These are phyloP conservation scores for Hypomecis punctinalis DNA, from an alignment of 2,888 invertebrate genomes.

Conservation along the genomic window DNA sequence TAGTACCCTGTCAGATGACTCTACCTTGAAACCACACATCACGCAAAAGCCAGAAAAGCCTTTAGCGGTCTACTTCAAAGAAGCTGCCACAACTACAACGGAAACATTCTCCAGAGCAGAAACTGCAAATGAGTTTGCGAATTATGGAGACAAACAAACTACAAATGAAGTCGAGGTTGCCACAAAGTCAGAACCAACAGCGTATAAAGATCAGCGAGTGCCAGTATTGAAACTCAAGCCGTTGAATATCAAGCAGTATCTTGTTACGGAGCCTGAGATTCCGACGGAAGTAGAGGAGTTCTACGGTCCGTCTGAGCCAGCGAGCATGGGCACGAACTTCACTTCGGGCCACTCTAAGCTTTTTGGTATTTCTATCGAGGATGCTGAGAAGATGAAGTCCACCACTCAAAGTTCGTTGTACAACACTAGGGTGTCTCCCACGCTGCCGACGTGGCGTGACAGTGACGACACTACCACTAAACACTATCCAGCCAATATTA, in stretches of 20 bases:
- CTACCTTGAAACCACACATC: conserved; percentile 76
- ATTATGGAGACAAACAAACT: conserved; percentile 59
- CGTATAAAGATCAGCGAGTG: conserved; percentile 46
- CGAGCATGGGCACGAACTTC: conserved; percentile 65
- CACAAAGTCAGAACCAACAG: conserved; percentile 46
- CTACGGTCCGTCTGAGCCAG: conserved; percentile 49
- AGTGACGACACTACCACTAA: conserved; percentile 73
- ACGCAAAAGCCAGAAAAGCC: conserved; percentile 80
- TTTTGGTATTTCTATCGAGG: conserved; percentile 86
- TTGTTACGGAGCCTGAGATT: conserved; percentile 46
- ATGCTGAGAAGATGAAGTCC: conserved; percentile 81
- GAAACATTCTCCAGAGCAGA: conserved; percentile 66
- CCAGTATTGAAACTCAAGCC: conserved; percentile 37
- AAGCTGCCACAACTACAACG: conserved; percentile 54
- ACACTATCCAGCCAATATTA: conserved; percentile 74
- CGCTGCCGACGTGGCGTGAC: conserved; percentile 83
- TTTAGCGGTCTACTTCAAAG: conserved; percentile 72
- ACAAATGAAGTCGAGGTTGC: conserved; percentile 48
- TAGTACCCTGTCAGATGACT: conserved; percentile 57
- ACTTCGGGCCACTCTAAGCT: conserved; percentile 87
- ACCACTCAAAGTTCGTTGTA: conserved; percentile 81
- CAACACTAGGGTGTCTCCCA: conserved; percentile 86
- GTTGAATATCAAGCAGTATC: conserved; percentile 41
- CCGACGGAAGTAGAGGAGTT: conserved; percentile 59
- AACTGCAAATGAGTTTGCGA: conserved; percentile 63